A percentile compares a stretch with the other conserved stretches of the same genome.
Evolutionary conservation across 2,797 vertebrate species (phyloP).

Genomic region (Ibycter americanus): DNA sequence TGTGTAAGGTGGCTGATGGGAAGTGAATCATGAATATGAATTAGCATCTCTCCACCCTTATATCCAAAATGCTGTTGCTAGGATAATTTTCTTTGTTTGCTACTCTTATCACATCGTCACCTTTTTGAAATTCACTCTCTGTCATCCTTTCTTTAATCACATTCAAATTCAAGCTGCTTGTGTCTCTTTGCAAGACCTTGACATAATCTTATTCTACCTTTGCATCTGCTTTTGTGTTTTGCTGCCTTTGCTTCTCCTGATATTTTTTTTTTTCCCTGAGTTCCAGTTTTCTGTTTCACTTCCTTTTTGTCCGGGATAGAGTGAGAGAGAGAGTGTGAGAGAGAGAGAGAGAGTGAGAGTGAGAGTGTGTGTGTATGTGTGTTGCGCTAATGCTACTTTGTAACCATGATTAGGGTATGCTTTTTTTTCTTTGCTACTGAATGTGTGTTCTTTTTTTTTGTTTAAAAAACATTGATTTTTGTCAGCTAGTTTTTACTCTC

Average conservation of each 20-base stretch:
- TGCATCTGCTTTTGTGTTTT: not conserved
- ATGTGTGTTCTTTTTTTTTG: not conserved
- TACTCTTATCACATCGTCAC: not conserved
- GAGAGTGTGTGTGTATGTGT: not conserved
- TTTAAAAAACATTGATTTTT: not conserved
- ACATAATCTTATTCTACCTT: not conserved
- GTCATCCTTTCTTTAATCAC: slow-evolving; percentile 40
- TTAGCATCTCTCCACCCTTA: slow-evolving; percentile 5
- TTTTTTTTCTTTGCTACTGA: not conserved
- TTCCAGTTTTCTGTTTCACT: not conserved
- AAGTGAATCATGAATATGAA: slow-evolving; percentile 46
- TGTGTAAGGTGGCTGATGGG: not conserved
- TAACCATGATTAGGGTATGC: not conserved
- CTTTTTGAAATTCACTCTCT: slow-evolving; percentile 48
- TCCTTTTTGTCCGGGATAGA: not conserved
- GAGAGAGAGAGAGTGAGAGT: too few species aligned
- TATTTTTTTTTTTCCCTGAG: not conserved
- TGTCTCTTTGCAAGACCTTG: slow-evolving; percentile 24
- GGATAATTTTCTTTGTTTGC: slow-evolving; percentile 46
- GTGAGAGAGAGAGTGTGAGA: too few species aligned
- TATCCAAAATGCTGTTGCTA: slow-evolving; percentile 56
- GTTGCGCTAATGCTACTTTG: not conserved
- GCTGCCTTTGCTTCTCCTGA: not conserved
- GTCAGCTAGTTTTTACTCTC: not conserved
- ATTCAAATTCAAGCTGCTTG: slow-evolving; percentile 27